Conservation (phyloP, 2,797 vertebrate genomes). For the Girardinus metallicus region DNA sequence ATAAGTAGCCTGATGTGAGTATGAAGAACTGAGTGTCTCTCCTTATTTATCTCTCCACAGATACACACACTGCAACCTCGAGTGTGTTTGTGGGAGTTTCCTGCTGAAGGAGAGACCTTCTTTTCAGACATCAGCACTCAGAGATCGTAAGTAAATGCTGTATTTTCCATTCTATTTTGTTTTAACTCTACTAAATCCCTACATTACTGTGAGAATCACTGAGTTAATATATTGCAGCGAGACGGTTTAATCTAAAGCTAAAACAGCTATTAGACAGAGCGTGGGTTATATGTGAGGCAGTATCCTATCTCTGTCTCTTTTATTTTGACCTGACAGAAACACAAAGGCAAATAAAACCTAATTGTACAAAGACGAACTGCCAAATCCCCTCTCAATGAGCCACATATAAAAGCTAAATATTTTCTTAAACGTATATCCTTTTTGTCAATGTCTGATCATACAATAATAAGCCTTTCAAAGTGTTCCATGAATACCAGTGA, state of each 20-base stretch:
- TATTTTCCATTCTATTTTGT: not conserved
- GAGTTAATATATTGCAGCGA: slow-evolving; percentile 20
- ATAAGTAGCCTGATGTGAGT: not conserved
- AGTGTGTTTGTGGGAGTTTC: slow-evolving; percentile 50
- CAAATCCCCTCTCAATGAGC: slow-evolving; percentile 51
- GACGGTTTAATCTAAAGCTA: slow-evolving; percentile 25
- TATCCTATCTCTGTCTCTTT: slow-evolving; percentile 28
- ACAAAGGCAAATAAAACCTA: slow-evolving; percentile 44
- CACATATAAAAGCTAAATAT: slow-evolving; percentile 35
- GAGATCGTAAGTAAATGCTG: slow-evolving; percentile 74
- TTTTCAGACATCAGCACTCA: slow-evolving; percentile 51
- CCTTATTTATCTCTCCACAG: slow-evolving; percentile 55
- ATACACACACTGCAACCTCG: slow-evolving; percentile 39
- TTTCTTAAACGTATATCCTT: slow-evolving; percentile 45
- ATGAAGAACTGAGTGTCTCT: slow-evolving; percentile 23
- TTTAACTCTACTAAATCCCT: slow-evolving; percentile 15
- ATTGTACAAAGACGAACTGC: slow-evolving; percentile 47
- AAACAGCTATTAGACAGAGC: slow-evolving; percentile 13
- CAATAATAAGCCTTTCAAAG: slow-evolving; percentile 59
- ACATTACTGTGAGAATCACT: not conserved
- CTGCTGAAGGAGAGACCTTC: slow-evolving; percentile 41
- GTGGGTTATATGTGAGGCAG: slow-evolving; percentile 3
- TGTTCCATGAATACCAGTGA: slow-evolving; percentile 40
- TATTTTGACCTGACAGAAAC: slow-evolving; percentile 26
- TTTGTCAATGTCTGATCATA: slow-evolving; percentile 45